Conservation (phyloP, 2,113 vertebrate species). For the Cepphus grylle region DNA sequence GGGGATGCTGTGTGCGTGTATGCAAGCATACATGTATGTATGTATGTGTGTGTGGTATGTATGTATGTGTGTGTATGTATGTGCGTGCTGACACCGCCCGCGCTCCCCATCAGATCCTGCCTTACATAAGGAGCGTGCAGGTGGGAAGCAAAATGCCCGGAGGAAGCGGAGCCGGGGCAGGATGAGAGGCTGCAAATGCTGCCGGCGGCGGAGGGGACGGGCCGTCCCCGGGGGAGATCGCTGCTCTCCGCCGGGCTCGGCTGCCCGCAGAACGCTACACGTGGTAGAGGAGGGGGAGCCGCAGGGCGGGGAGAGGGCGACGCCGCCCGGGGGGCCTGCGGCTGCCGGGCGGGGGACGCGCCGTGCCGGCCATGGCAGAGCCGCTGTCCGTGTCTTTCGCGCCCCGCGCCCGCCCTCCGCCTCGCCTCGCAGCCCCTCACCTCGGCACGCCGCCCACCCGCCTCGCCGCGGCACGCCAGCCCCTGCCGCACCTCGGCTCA, state of each 20-base stretch:
- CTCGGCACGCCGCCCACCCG: no score
- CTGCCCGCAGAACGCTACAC: neutral
- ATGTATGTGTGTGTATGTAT: fast-evolving
- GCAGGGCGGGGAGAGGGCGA: neutral
- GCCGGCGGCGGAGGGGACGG: no score
- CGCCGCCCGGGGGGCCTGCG: neutral
- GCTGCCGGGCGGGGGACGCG: neutral
- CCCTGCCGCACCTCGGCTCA: neutral
- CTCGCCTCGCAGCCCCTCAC: neutral
- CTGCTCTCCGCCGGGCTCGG: neutral
- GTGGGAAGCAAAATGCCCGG: neutral
- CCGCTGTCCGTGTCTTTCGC: neutral
- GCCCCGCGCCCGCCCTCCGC: neutral
- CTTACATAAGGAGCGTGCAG: slow-evolving; percentile 24
- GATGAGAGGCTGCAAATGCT: neutral
- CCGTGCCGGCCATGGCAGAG: neutral
- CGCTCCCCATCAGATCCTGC: neutral
- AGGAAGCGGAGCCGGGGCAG: neutral
- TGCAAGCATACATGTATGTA: neutral
- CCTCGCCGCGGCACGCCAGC: neutral
- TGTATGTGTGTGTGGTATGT: fast-evolving
- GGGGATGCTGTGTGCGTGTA: neutral
- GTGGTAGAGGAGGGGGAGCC: neutral
- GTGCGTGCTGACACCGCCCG: neutral
- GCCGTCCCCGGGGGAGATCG: neutral